A percentile compares a stretch with the other conserved stretches of the same genome.
Conservation (phyloP, 1,140 invertebrate species). For the Drosophila lowei region DNA sequence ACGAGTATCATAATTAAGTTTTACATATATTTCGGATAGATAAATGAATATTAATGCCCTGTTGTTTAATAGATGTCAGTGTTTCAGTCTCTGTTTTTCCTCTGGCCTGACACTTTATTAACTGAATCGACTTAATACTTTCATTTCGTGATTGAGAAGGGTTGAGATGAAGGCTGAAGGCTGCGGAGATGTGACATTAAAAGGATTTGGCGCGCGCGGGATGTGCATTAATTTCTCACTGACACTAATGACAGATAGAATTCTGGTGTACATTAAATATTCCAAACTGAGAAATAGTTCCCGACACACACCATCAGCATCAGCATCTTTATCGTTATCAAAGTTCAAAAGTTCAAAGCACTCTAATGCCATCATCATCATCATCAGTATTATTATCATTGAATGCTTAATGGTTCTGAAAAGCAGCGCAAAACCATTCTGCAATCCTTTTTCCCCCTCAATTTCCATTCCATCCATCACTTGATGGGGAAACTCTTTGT, state of each 20-base stretch:
- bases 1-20: constrained; percentile 18
- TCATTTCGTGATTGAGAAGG: constrained; percentile 2
- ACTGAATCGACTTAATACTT: constrained; percentile 57
- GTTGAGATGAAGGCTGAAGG: background rate
- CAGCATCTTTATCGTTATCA: background rate
- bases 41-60: constrained; percentile 76
- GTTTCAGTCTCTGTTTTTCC: constrained; percentile 4
- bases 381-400: constrained; percentile 27
- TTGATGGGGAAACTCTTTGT: constrained; percentile 36
- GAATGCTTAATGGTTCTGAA: constrained; percentile 63
- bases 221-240: constrained; percentile 55
- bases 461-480: constrained; percentile 37
- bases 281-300: constrained; percentile 48
- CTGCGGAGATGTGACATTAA: constrained; percentile 41
- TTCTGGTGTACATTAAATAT: constrained; percentile 56
- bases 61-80: constrained; percentile 53
- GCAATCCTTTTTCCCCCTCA: constrained; percentile 1
- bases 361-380: constrained; percentile 29
- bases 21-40: constrained; percentile 38
- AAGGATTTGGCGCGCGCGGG: constrained; percentile 47
- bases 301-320: constrained; percentile 12
- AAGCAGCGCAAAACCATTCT: constrained; percentile 37
- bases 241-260: constrained; percentile 75
- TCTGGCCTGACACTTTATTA: constrained; percentile 39
- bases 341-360: constrained; percentile 51